These are phyloP conservation scores for Pteronura brasiliensis DNA, from an alignment of 2,113 vertebrate genomes.

Conservation along the genomic window DNA sequence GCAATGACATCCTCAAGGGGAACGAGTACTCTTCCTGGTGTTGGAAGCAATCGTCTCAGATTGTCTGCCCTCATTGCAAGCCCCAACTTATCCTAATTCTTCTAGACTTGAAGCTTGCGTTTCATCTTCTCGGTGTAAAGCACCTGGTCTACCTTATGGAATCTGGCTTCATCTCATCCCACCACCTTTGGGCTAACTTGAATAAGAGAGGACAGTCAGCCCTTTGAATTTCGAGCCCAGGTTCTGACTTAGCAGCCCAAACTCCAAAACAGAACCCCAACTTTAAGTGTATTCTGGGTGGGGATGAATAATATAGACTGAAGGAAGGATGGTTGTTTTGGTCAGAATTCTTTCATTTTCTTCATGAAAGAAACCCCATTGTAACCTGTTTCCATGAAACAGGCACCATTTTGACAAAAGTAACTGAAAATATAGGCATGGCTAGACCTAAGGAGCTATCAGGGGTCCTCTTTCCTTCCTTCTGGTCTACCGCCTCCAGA, in stretches of 20 bases:
- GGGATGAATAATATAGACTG: background rate
- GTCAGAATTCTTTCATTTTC: background rate
- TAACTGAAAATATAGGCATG: background rate
- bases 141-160: background rate
- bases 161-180: background rate
- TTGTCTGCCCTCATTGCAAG: background rate
- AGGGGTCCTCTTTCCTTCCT: background rate
- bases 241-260: background rate
- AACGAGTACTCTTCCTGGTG: background rate
- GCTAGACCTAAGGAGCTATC: background rate
- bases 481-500: background rate
- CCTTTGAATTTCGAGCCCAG: background rate
- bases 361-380: background rate
- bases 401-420: background rate
- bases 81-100: background rate
- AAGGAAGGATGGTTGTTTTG: background rate
- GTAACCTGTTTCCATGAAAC: background rate
- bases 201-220: background rate
- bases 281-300: background rate
- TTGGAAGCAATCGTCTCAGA: background rate
- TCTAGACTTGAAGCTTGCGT: background rate
- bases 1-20: too few relatives aligned
- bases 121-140: background rate
- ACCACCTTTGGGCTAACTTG: background rate
- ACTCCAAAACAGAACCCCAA: background rate